Evolutionary conservation across 37 sponge, comb jelly and placozoan species (phyloP).

Genomic region (Chondrosia reniformis): DNA sequence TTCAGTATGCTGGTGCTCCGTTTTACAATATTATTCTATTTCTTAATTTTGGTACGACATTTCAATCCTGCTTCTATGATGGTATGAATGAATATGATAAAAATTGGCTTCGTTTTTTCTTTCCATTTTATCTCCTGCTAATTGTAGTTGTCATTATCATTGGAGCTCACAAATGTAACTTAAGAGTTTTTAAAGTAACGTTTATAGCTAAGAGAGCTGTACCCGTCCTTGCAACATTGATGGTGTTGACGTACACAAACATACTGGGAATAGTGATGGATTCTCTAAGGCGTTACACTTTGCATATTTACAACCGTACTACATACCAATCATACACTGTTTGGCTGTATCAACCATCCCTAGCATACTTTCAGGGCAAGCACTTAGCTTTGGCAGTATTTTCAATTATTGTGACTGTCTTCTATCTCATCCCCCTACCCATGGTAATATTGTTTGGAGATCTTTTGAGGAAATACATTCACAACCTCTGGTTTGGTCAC

Average conservation of each 20-base stretch:
- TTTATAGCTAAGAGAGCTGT: slow-evolving; percentile 16
- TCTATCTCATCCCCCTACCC: slow-evolving; percentile 4
- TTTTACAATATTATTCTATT: not conserved
- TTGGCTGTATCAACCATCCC: slow-evolving; percentile 2
- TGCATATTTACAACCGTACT: not conserved
- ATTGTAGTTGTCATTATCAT: slow-evolving; percentile 28
- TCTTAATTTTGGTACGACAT: not conserved
- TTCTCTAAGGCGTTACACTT: not conserved
- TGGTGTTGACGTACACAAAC: slow-evolving; percentile 20
- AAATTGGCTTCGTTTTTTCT: not conserved
- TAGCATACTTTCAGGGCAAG: slow-evolving; percentile 8
- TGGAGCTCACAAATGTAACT: not conserved
- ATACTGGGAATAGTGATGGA: slow-evolving; percentile 4
- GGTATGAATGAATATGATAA: not conserved
- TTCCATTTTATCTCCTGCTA: slow-evolving; percentile 33
- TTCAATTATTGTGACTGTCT: not conserved
- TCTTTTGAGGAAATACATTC: not conserved
- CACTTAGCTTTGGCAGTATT: slow-evolving; percentile 5
- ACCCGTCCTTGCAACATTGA: slow-evolving; percentile 30
- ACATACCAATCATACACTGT: not conserved
- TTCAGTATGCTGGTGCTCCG: not conserved
- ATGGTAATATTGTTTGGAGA: not conserved
- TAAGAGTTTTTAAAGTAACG: not conserved
- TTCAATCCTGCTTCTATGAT: not conserved
- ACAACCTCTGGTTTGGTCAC: not conserved